Conservation (phyloP, 2,797 vertebrate genomes). For the Rhinophrynus dorsalis region DNA sequence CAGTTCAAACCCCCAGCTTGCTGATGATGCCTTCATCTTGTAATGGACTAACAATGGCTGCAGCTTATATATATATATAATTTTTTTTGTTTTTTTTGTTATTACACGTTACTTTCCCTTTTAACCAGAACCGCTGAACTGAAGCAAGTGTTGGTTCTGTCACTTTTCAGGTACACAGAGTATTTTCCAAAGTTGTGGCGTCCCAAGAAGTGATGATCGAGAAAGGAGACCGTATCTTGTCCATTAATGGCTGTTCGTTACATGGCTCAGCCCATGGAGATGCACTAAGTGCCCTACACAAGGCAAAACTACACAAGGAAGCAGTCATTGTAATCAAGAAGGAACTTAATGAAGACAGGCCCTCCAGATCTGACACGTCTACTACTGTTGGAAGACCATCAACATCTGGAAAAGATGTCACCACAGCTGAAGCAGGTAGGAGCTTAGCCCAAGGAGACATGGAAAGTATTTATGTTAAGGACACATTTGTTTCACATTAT, state of each 20-base stretch:
- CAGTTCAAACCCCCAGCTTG: too few relatives aligned
- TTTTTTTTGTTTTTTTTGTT: too few relatives aligned
- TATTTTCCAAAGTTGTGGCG: slow-evolving; percentile 85
- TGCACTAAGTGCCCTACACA: slow-evolving; percentile 82
- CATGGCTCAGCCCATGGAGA: slow-evolving; percentile 77
- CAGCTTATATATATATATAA: too few relatives aligned
- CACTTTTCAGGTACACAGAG: slow-evolving; percentile 89
- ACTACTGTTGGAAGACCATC: slow-evolving; percentile 54
- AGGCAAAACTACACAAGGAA: slow-evolving; percentile 75
- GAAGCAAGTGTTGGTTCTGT: too few relatives aligned
- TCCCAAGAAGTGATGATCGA: slow-evolving; percentile 82
- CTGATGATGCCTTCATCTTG: too few relatives aligned
- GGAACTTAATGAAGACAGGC: slow-evolving; percentile 59
- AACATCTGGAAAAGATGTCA: slow-evolving; percentile 57
- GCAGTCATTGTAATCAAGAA: slow-evolving; percentile 80
- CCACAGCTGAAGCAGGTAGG: slow-evolving; percentile 74
- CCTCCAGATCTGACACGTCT: slow-evolving; percentile 57
- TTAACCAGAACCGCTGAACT: too few relatives aligned
- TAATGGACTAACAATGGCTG: too few relatives aligned
- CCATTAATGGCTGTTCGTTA: slow-evolving; percentile 80
- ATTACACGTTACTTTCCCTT: too few relatives aligned
- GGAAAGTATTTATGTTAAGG: slow-evolving; percentile 49
- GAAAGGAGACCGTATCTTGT: slow-evolving; percentile 82
- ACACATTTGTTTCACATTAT: slow-evolving; percentile 54
- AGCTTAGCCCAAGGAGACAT: slow-evolving; percentile 37